phyloP scores from a whole-genome alignment of 1,140 invertebrate genomes.

The Heliconius himera region DNA sequence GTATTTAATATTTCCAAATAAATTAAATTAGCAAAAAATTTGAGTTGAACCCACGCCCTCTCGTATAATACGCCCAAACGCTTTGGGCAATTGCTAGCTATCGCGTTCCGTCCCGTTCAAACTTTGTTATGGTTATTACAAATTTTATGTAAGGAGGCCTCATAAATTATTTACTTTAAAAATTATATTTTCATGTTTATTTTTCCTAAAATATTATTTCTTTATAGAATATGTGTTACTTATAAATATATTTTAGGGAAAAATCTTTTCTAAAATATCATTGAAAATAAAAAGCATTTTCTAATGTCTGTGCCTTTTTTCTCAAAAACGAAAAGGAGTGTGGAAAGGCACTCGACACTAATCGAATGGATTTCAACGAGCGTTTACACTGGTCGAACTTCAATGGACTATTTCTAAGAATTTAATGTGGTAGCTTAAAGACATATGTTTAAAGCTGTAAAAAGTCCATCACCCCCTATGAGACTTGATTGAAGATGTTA shows the following conservation, averaged over 20 bases:
- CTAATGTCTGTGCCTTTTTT: slow-evolving; percentile 39
- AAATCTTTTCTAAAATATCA: slow-evolving; percentile 26
- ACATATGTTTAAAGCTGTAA: slow-evolving; percentile 12
- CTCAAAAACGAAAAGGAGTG: slow-evolving; percentile 33
- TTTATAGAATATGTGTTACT: neutral
- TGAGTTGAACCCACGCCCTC: neutral
- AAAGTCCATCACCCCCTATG: neutral
- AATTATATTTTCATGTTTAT: no score
- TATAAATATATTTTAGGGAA: neutral
- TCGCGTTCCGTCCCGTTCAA: neutral
- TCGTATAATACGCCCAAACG: neutral
- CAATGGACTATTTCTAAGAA: slow-evolving; percentile 32
- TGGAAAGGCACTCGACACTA: slow-evolving; percentile 32
- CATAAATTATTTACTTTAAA: slow-evolving; percentile 3
- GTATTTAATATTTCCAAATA: neutral
- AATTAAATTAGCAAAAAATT: neutral
- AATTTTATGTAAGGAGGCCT: neutral
- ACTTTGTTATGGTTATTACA: neutral
- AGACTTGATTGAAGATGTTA: no score
- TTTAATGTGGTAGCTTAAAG: slow-evolving; percentile 6
- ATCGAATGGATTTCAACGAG: slow-evolving; percentile 44
- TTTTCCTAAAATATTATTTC: no score
- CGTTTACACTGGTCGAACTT: slow-evolving; percentile 36
- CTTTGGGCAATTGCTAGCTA: slow-evolving; percentile 2
- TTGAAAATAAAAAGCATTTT: slow-evolving; percentile 32